phyloP scores from a whole-genome alignment of 2,113 vertebrate genomes.

The Pica pica region DNA sequence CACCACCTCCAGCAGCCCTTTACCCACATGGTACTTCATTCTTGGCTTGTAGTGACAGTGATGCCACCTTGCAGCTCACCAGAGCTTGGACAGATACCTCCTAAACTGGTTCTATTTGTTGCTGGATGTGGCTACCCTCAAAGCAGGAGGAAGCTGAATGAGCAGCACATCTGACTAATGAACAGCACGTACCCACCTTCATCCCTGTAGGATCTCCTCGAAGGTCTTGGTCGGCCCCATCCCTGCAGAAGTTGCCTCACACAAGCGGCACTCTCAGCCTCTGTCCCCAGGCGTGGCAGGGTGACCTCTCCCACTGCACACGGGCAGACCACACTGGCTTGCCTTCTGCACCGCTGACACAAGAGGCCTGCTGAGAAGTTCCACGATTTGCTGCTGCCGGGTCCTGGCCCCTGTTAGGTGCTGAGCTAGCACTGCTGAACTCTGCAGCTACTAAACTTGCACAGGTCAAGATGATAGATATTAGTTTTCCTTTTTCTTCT shows the following conservation, averaged over 20 bases:
- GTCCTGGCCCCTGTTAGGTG: background rate
- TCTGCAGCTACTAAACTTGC: conserved; percentile 4
- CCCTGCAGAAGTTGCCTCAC: background rate
- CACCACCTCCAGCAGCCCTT: background rate
- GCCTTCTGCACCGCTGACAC: background rate
- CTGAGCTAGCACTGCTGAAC: background rate
- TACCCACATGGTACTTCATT: background rate
- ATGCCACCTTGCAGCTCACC: background rate
- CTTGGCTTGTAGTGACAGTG: background rate
- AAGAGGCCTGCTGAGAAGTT: background rate
- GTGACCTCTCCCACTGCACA: background rate
- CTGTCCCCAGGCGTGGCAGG: background rate
- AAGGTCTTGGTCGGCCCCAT: background rate
- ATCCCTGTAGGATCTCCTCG: background rate
- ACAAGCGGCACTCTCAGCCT: background rate
- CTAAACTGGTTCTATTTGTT: background rate
- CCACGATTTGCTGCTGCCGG: background rate
- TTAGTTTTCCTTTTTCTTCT: conserved; percentile 24
- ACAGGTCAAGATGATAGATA: conserved; percentile 23
- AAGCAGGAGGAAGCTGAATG: background rate
- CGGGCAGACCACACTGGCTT: background rate
- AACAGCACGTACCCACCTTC: background rate
- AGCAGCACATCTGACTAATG: background rate
- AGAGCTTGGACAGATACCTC: background rate
- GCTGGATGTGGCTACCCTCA: background rate